A percentile compares a stretch with the other conserved stretches of the same genome.
These are phyloP conservation scores for Trematocara marginatum DNA, from an alignment of 2,113 vertebrate species.

Conservation along the genomic window DNA sequence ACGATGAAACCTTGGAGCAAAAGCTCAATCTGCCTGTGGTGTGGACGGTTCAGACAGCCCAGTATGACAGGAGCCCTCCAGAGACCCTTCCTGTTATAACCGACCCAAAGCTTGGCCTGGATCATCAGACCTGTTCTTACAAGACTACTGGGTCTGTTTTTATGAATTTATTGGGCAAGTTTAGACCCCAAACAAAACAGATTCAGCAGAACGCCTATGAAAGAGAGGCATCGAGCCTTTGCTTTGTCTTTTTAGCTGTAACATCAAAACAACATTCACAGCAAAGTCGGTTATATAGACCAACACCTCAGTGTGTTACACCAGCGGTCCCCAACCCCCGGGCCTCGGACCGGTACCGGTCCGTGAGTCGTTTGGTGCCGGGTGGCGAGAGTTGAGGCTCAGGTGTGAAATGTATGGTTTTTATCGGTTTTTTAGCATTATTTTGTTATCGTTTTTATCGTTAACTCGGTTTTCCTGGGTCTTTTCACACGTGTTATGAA, in stretches of 20 bases:
- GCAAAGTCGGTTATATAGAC: accelerated
- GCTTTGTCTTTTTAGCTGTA: neutral
- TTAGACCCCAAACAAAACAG: accelerated
- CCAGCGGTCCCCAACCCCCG: too few species aligned
- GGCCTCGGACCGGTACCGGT: too few species aligned
- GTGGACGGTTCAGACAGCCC: neutral
- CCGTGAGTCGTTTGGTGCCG: too few species aligned
- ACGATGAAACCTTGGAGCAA: neutral
- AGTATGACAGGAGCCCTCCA: neutral
- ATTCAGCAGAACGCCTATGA: neutral
- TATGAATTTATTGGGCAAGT: neutral
- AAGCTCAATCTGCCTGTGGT: accelerated
- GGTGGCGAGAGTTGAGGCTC: too few species aligned
- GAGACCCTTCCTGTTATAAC: neutral
- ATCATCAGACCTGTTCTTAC: neutral
- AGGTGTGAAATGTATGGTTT: too few species aligned
- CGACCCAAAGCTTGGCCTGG: too few species aligned
- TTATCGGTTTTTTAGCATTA: too few species aligned
- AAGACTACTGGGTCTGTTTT: accelerated
- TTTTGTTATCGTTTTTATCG: too few species aligned
- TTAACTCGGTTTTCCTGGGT: too few species aligned
- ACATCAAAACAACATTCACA: accelerated
- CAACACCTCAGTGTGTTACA: neutral
- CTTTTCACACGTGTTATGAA: too few species aligned
- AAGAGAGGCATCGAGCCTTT: neutral